Base-by-base conservation (phyloP, 2,888 invertebrate species). In the Clostera curtula region DNA sequence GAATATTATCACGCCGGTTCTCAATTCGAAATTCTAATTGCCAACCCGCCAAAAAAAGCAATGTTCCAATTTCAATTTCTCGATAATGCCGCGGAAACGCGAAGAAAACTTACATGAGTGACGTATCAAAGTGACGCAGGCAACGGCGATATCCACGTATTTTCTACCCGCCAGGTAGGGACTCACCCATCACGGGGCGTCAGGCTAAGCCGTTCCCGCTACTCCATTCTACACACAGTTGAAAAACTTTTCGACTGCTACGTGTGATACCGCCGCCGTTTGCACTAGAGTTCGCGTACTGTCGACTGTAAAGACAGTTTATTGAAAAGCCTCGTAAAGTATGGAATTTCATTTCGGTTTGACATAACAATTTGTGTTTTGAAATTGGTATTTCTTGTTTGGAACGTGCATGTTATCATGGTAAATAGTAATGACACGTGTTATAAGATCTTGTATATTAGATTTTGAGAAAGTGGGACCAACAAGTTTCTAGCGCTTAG, bases 21-120 rank as follows among this genome's bases (percentile, higher is more conserved):
- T 31, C 43, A 49, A 12, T 33, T 39, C 29, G 21, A n/a, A n/a
- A n/a, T n/a, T 27, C 18, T 24, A 35, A 27, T 30, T 26, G 29
- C 34, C 39, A 35, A 34, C 36, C 31, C 36, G 31, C 31, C 35
- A 39, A 49, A 48, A 43, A 45, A 43, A 26, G 11, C 9, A n/a
- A 22, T 25, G 6, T 60, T 56, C 44, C 55, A 60, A 61, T 62
- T 59, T 54, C 52, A 60, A 65, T 51, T 65, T 60, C 41, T 40
- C 46, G 56, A 57, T 54, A 57, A 58, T 58, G n/a, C 64, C 55
- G 43, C 40, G 40, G 44, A 41, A 43, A 49, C 53, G 49, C 51
- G 51, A 66, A 69, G 62, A 66, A 72, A 71, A 75, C 69, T 76
- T 65, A 56, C 53, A 68, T 73, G 77, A 77, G 66, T 75, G 79